Base-by-base conservation (phyloP, 2,113 vertebrate genomes). In the Tragelaphus scriptus region DNA sequence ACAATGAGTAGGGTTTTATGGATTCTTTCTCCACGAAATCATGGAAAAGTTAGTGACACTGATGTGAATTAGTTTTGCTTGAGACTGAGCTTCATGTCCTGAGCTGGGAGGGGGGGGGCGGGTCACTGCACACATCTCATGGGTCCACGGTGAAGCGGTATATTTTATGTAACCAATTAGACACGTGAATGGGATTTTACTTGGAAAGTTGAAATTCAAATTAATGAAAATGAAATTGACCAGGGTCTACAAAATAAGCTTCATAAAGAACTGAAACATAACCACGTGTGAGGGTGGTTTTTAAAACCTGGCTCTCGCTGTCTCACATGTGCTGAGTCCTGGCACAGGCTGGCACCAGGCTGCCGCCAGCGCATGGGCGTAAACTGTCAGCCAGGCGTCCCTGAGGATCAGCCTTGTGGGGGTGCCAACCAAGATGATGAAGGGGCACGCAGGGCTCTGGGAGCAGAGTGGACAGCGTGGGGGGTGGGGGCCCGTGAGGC, bases 121-220 rank as follows among this genome's bases (percentile, higher is more conserved):
- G 19, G 15, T 2, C 7, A 3, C 2, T 2, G 4, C 16, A 9
- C 0, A 1, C 15, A 5, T 4, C 51, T 36, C 61, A 3, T 0
- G 32, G 79, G 53, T 79, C 68, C 2, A 3, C 5, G 63, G 56
- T 11, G 1, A 36, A 44, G 17, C 7, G 0, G 16, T 9, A 3
- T 0, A 0, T 58, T 61, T n/a, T 8, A 11, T 2, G 9, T 13
- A 10, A 3, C 19, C 55, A 17, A 0, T 30, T 5, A 49, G n/a
- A 10, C 16, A 5, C 28, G 4, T 12, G 5, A 81, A 12, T 4
- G 4, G 36, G 17, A 32, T 56, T 11, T 55, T 17, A 51, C 40
- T 4, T 53, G 81, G 36, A 19, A 90, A 65, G 2, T 81, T 19
- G 81, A 65, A 40, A 36, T 3, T 79, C 10, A 56, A 49, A 13